Evolutionary conservation across 2,797 vertebrate species (phyloP), one percentile per base, ranked within the genome.

Genomic region (Typhlichthys eigenmanni): DNA sequence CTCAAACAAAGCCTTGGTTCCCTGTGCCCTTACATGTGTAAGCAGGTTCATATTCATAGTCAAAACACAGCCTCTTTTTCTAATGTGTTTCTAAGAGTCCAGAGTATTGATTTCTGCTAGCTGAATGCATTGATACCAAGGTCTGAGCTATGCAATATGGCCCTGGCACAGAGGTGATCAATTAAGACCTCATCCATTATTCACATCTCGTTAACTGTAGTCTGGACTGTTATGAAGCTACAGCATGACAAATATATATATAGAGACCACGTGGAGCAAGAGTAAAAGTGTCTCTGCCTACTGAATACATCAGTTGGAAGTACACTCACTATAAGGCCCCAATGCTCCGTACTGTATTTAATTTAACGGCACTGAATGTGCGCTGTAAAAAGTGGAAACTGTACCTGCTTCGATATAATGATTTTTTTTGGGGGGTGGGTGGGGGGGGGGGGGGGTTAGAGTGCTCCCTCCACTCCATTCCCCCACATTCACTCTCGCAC

Each of bases 131-230:
- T 82, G 83, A 79, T 82, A 85, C 74, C 82, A 79, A 72, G 66
- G 73, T 59, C 52, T 9, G 58, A 56, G 80, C 70, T 64, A 85
- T 55, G 72, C 75, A 82, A 81, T 86, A 73, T 76, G 64, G 69
- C 55, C 66, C 63, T 68, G 38, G 58, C 63, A 75, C 54, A 74
- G 56, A 49, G 64, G 64, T 75, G 72, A 89, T 88, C 83, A 87
- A 88, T 88, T 85, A 83, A 76, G 63, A 64, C 66, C 72, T 84
- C 79, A 88, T 88, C 73, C 77, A 87, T 86, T 76, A 85, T 88
- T 88, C 76, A 88, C 69, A 70, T 75, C 38, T 63, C 75, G 66
- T 69, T 85, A 47, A 58, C 64, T 58, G 58, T 66, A 34, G 61
- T 76, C 60, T 49, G 45, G 45, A 59, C 29, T 43, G 63, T 69